Conservation (phyloP, 2,797 vertebrate genomes). For the Coendou prehensilis region DNA sequence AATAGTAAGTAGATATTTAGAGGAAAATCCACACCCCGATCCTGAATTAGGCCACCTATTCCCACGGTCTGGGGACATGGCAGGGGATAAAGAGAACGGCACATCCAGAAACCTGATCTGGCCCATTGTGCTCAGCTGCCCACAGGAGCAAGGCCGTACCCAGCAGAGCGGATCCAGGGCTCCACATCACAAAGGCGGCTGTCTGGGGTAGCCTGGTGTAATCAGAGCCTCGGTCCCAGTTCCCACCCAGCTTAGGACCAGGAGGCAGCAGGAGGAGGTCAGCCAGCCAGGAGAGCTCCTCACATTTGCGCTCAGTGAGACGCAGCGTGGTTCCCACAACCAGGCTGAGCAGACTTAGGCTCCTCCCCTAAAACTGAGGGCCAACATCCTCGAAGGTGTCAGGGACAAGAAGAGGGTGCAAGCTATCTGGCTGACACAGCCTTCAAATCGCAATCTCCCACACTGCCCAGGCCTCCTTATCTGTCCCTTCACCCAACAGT, state of each 20-base stretch:
- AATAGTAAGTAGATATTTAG: neutral
- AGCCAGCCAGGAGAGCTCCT: neutral
- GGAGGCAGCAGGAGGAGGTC: neutral
- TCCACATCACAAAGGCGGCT: constrained; percentile 21
- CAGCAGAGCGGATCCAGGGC: constrained; percentile 37
- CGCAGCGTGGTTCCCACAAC: neutral
- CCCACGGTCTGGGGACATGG: neutral
- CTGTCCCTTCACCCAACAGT: neutral
- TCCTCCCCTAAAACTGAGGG: neutral
- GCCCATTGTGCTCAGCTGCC: constrained; percentile 67
- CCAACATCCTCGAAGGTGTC: accelerated
- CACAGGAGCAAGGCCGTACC: neutral
- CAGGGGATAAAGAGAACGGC: neutral
- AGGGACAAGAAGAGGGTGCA: neutral
- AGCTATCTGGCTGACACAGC: neutral
- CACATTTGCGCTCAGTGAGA: neutral
- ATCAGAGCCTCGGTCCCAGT: neutral
- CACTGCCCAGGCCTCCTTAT: neutral
- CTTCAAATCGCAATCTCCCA: neutral
- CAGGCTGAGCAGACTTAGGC: accelerated
- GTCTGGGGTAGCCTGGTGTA: constrained; percentile 70
- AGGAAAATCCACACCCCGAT: neutral
- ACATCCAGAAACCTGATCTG: constrained; percentile 64
- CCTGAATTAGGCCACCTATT: neutral
- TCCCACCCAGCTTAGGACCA: constrained; percentile 67